Conservation (phyloP, 2,888 invertebrate genomes). For the Boloria euphrosyne region DNA sequence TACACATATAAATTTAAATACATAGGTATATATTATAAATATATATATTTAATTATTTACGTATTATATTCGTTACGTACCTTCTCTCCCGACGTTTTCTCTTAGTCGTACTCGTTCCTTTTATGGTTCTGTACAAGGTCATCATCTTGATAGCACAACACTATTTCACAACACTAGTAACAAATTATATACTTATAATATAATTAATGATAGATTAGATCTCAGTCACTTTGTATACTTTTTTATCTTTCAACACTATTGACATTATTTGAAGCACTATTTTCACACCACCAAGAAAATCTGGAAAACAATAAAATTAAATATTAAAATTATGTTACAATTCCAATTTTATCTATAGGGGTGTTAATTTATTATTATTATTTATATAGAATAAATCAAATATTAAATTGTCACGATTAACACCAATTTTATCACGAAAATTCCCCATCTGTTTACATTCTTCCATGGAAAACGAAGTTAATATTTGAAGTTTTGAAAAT, state of each 20-base stretch:
- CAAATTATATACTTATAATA: slow-evolving; percentile 32
- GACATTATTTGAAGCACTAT: slow-evolving; percentile 20
- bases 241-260: slow-evolving; percentile 7
- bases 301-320: slow-evolving; percentile 12
- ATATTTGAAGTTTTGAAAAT: too few relatives aligned
- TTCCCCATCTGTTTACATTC: too few relatives aligned
- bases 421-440: too few relatives aligned
- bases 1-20: too few relatives aligned
- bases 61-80: slow-evolving; percentile 46
- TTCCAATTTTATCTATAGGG: too few relatives aligned
- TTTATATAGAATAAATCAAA: too few relatives aligned
- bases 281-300: slow-evolving; percentile 9
- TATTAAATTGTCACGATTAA: too few relatives aligned
- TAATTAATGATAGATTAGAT: slow-evolving; percentile 28
- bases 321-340: too few relatives aligned
- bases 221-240: slow-evolving; percentile 1
- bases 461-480: too few relatives aligned
- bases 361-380: too few relatives aligned
- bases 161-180: slow-evolving; percentile 40
- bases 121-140: slow-evolving; percentile 82
- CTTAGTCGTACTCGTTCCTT: slow-evolving; percentile 77
- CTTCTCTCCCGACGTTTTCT: slow-evolving; percentile 80
- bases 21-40: too few relatives aligned
- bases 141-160: slow-evolving; percentile 71
- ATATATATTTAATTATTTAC: too few relatives aligned